Evolutionary conservation across 1,140 invertebrate genomes (phyloP).

Genomic region (Orussus abietinus): DNA sequence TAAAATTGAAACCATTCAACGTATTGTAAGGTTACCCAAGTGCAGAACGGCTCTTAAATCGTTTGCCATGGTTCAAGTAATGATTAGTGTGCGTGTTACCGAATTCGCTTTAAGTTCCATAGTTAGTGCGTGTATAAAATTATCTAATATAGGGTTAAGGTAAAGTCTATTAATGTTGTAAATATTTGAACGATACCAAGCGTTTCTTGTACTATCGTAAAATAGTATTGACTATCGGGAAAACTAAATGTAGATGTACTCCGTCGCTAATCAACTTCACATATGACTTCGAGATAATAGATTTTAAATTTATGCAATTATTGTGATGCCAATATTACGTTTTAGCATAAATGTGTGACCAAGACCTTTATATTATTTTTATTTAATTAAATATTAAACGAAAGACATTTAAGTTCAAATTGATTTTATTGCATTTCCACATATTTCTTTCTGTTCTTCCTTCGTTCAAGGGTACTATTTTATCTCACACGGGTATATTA

Average conservation of each 20-base stretch:
- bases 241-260: not conserved
- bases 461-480: constrained; percentile 16
- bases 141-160: too few species aligned
- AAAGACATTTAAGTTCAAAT: constrained; percentile 10
- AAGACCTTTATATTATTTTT: constrained; percentile 23
- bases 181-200: constrained; percentile 20
- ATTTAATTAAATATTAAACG: constrained; percentile 25
- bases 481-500: too few species aligned
- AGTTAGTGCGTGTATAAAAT: constrained; percentile 7
- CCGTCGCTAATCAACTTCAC: not conserved
- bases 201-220: constrained; percentile 13
- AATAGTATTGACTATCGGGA: constrained; percentile 5
- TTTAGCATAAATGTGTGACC: constrained; percentile 17
- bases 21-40: too few species aligned
- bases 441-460: constrained; percentile 1
- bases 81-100: not conserved
- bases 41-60: too few species aligned
- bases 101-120: not conserved
- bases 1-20: too few species aligned
- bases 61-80: constrained; percentile 13
- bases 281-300: constrained; percentile 13
- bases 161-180: constrained; percentile 20
- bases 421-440: constrained; percentile 16
- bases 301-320: constrained; percentile 26
- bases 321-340: constrained; percentile 30